Percentiles rank a stretch among this genome's conserved stretches.
Evolutionary conservation across 2,888 invertebrate genomes (phyloP).

Genomic region (Meloe dianella): DNA sequence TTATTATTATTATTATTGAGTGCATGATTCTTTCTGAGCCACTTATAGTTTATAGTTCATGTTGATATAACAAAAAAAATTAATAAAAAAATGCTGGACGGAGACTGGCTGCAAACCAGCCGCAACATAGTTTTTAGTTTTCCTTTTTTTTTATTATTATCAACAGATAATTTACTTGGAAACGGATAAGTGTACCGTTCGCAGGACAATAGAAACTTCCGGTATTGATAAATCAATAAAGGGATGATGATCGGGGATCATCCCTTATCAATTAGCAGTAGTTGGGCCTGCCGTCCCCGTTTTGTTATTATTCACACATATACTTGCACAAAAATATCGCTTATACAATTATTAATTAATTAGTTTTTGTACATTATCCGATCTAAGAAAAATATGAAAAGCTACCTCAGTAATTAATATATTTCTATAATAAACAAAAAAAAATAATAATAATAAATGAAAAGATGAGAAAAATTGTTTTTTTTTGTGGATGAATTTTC

Average conservation of each 20-base stretch:
- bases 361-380: slow-evolving; percentile 54
- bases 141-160: background rate
- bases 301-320: slow-evolving; percentile 10
- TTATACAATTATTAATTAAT: slow-evolving; percentile 13
- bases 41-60: slow-evolving; percentile 55
- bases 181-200: slow-evolving; percentile 51
- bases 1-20: slow-evolving; percentile 31
- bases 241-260: background rate
- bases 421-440: slow-evolving; percentile 53
- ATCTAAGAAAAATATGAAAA: slow-evolving; percentile 56
- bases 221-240: background rate
- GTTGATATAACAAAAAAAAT: slow-evolving; percentile 43
- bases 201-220: background rate
- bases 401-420: slow-evolving; percentile 63
- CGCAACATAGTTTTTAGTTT: slow-evolving; percentile 57
- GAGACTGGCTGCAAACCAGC: slow-evolving; percentile 61
- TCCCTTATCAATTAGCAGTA: background rate
- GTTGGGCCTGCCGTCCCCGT: slow-evolving; percentile 1
- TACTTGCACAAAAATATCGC: background rate
- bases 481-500: slow-evolving; percentile 29
- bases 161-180: slow-evolving; percentile 52
- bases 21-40: slow-evolving; percentile 48
- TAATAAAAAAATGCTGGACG: slow-evolving; percentile 57
- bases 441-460: background rate
- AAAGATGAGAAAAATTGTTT: slow-evolving; percentile 48